Conservation (phyloP, 1,140 invertebrate species). For the Bombus vancouverensis region DNA sequence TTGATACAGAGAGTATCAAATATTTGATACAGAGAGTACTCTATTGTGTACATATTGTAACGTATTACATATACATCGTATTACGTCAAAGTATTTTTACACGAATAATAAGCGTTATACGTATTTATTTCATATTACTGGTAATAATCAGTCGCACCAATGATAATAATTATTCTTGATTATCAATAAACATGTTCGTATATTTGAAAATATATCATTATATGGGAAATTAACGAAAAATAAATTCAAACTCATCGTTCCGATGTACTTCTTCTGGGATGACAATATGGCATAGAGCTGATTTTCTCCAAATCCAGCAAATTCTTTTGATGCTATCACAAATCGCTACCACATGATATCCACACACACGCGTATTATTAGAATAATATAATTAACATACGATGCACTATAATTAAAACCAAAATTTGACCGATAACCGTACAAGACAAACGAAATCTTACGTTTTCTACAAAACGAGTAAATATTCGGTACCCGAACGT, state of each 20-base stretch:
- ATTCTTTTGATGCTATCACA: not conserved
- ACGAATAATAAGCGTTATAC: not conserved
- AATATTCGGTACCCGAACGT: not conserved
- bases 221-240: not conserved
- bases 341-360: not conserved
- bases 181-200: not conserved
- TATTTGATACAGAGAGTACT: no score
- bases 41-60: no score
- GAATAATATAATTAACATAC: not conserved
- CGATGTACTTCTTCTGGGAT: no score
- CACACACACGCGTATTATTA: not conserved
- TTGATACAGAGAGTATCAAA: no score
- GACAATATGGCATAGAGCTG: not conserved
- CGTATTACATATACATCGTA: no score
- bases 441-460: not conserved
- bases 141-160: not conserved
- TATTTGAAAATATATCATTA: not conserved
- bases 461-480: not conserved
- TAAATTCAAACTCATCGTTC: not conserved
- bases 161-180: not conserved
- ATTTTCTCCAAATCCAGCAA: not conserved
- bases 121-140: not conserved
- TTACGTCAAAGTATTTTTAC: not conserved
- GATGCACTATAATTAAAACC: no score
- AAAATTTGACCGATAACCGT: not conserved